Base-by-base conservation (phyloP, 2,797 vertebrate genomes). In the Poeciliopsis paucimaculata region DNA sequence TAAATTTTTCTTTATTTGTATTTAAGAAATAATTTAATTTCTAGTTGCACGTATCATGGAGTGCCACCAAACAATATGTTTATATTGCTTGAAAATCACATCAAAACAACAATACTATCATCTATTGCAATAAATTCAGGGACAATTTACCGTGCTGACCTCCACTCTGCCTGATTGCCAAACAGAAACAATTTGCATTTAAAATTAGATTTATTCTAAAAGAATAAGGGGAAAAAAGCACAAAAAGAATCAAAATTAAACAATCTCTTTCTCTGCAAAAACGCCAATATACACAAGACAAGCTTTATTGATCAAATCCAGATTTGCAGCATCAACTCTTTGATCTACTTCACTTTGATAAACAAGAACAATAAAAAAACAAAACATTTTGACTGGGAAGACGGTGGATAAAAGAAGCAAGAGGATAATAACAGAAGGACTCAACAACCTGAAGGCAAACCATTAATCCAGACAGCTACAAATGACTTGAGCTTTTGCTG, bases 1-100 rank as follows among this genome's bases (percentile, higher is more conserved):
- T 49, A 41, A 74, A 78, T 81, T 64, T 77, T 79, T 36, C 83
- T 2, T 39, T 31, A 39, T 62, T 72, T 55, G 66, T 23, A 45
- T 80, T 82, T 81, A 34, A 49, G 26, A 45, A 70, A 45, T 15
- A n/a, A n/a, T 74, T 75, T 15, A n/a, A 36, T 18, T 47, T 60
- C 73, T 85, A 60, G 12, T 13, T 75, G 57, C 31, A 73, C 41
- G 75, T 73, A 23, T 43, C 12, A 34, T 9, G 70, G 49, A 72
- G 43, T 57, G 46, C 20, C 28, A 28, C 31, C 4, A 66, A 73
- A 73, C 55, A 23, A 18, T 23, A 41, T 9, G 39, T 41, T 41
- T 41, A 41, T 51, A 46, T 51, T 51, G 2, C 20, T 53, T 53
- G 49, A 53, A 16, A 53, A 26, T 53, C 49, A 26, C 26, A 26